Conservation (phyloP, 2,888 invertebrate genomes). For the Amiota minor region DNA sequence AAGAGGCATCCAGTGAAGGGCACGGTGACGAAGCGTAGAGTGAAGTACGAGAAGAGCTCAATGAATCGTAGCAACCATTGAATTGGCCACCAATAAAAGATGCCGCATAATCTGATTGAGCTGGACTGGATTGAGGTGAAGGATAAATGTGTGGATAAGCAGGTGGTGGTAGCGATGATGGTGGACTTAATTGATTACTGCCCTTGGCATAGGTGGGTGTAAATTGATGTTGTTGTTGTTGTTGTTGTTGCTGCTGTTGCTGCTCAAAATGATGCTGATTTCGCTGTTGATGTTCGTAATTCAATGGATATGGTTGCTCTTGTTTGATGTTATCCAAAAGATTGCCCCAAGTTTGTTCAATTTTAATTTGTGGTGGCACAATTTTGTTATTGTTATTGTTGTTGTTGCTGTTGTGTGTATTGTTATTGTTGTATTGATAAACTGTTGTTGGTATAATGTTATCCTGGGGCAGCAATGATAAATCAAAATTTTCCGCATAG, state of each 20-base stretch:
- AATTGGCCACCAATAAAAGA: conserved; percentile 53
- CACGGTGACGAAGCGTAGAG: conserved; percentile 64
- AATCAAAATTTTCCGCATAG: conserved; percentile 80
- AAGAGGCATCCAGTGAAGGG: conserved; percentile 67
- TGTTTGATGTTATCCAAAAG: conserved; percentile 44
- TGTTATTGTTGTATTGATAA: conserved; percentile 64
- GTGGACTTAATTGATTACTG: conserved; percentile 59
- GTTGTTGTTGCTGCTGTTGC: conserved; percentile 50
- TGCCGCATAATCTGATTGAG: conserved; percentile 65
- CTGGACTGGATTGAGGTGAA: conserved; percentile 70
- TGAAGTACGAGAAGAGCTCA: conserved; percentile 56
- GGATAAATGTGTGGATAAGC: conserved; percentile 67
- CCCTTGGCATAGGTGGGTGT: conserved; percentile 38
- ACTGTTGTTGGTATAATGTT: conserved; percentile 69
- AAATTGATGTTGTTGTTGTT: conserved; percentile 42
- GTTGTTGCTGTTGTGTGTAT: conserved; percentile 70
- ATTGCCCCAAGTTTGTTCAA: conserved; percentile 67
- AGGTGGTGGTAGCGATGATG: conserved; percentile 64
- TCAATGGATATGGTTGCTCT: conserved; percentile 45
- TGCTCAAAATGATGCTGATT: conserved; percentile 49
- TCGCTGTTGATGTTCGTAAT: conserved; percentile 51
- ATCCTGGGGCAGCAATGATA: conserved; percentile 81
- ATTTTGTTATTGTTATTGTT: conserved; percentile 11
- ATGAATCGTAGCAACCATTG: conserved; percentile 60
- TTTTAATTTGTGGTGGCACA: conserved; percentile 67